Evolutionary conservation across 2,797 vertebrate genomes (phyloP), one percentile per base, ranked within the genome.

Genomic region (Uromys caudimaculatus): DNA sequence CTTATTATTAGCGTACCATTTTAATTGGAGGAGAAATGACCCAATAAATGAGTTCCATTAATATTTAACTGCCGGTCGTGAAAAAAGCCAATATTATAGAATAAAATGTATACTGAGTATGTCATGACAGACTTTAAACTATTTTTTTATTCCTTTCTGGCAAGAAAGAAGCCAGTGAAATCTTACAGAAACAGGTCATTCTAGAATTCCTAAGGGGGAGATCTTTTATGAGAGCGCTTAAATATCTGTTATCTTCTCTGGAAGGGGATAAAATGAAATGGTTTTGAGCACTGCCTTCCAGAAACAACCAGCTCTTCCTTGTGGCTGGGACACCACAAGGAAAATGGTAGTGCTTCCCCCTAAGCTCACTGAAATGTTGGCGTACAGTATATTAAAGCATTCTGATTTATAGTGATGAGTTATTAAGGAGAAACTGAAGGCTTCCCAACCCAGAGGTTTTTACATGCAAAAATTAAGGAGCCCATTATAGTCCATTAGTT

Each of bases 151-250:
- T 92, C 52, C 47, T 94, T 50, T 96, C 97, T 96, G 91, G 89
- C 89, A 93, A 93, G 54, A 91, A 89, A 97, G 86, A 98, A 91
- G 77, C 93, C 91, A 97, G 87, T 95, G 90, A 97, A 96, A 92
- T 94, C 93, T 97, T 76, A 91, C 93, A 96, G 91, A 97, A 96
- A 95, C 76, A 96, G 94, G 97, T 98, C 97, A 97, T 98, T 98
- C 93, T 90, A 92, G 96, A 97, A 97, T 96, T 97, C 98, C 98
- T 97, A 97, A 94, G 73, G 95, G 83, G 97, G 97, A 94, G 89
- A 87, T 98, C 96, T 98, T 98, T 98, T 98, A 97, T 94, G 96
- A 92, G 87, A 98, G 97, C 90, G 71, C 97, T 98, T 97, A 97
- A 97, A 79, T 97, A 96, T 95, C 95, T 88, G 67, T n/a, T 97